Evolutionary conservation across 2,888 invertebrate genomes (phyloP), one percentile per base, ranked within the genome.

Genomic region (Cheilosia impressa): DNA sequence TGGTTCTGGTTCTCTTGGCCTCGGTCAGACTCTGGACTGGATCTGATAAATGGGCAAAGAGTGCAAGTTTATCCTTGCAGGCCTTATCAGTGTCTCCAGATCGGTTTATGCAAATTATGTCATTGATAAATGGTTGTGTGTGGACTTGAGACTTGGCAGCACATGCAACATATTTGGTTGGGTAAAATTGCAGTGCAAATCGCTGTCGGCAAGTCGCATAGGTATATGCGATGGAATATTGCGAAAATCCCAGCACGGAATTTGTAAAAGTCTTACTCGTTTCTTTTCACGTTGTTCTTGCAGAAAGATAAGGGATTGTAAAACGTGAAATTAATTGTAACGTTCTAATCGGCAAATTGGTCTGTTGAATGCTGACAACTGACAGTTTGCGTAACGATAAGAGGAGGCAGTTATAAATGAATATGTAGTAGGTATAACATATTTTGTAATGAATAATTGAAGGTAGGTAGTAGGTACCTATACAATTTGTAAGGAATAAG

Each of bases 101-200:
- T 85, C 85, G 71, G 43, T 76, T 85, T 85, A 85, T 85, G 80
- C 76, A 85, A 85, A 85, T 85, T 76, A 55, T 81, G 81, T 85
- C 85, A 72, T 66, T 81, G 85, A 85, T 85, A 85, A 85, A 80
- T 84, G 71, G 65, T 55, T 50, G 17, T 45, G 55, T 73, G 73
- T 57, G 19, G 57, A 13, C 34, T 31, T 55, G 65, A 58, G 55
- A 62, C 5, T 55, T 63, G 17, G 15, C n/a, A 52, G 19, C 41
- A 71, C 69, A 77, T 69, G 63, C 57, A 76, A 69, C 38, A 63
- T 31, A 31, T 63, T 77, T 63, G 60, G 43, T 53, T 45, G 27
- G 22, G 43, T 60, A 60, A 65, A 71, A 69, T 50, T 71, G 53
- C 27, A 58, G 13, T 52, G 65, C 50, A 69, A 77, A 77, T 77